Base-by-base conservation (phyloP, 2,113 vertebrate species). In the Microtus pennsylvanicus region DNA sequence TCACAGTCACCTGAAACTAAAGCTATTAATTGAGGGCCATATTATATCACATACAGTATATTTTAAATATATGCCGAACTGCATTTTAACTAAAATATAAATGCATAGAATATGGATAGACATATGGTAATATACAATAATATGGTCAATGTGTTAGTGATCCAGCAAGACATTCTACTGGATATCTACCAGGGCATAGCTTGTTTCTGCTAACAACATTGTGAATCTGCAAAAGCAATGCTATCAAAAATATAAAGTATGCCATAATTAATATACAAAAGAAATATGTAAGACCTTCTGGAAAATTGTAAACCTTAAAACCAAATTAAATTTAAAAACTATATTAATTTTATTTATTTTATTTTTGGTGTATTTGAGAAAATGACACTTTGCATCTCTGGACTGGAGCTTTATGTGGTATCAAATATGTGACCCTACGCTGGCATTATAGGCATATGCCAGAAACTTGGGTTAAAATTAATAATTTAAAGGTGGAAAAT, bases 11-110 rank as follows among this genome's bases (percentile, higher is more conserved):
- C 88, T 77, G 61, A 42, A 93, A 78, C 21, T 35, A 19, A 63
- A 80, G 24, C 22, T 88, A 42, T 13, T 42, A 80, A 38, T 28
- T 52, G 7, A 19, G 61, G 42, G 42, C 10, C 52, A 67, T 35
- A 50, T 13, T 33, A 55, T 78, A 55, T 91, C 24, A 90, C 89
- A 78, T 50, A 76, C 50, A n/a, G 16, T 35, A 26, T 28, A 10
- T 70, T 94, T 14, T 58, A 89, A 95, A 89, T 47, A 69, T 74
- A 90, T 87, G n/a, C 5, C 52, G 72, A 85, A 74, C 81, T 92
- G 38, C 26, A n/a, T 82, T 65, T 42, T 80, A 35, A 72, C 42
- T 65, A 87, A 90, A 76, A 93, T 30, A 89, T 76, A 91, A 95
- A 42, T 58, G 52, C 75, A 45, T n/a, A 26, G 14, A 93, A 33